Evolutionary conservation across 1,140 invertebrate genomes (phyloP), one percentile per base, ranked within the genome.

Genomic region (Idris sp.): DNA sequence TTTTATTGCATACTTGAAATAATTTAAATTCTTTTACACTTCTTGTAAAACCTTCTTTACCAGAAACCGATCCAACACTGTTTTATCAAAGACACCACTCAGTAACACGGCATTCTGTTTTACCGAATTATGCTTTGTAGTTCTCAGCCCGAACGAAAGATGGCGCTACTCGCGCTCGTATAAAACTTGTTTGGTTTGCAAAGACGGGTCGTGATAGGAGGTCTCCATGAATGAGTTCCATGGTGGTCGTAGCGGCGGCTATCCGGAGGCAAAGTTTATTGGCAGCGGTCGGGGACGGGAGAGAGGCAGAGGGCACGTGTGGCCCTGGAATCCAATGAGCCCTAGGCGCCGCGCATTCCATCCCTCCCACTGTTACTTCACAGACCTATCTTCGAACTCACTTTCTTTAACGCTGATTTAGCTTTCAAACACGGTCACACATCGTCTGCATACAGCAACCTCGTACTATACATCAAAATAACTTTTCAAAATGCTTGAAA

Each of bases 291-390:
- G 80, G 78, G 78, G 74, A 78, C 76, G 78, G 81, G 68, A 76
- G 77, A 79, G 83, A 81, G 83, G 83, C 81, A 83, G 83, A 82
- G 81, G 79, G 83, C 84, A 84, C 83, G 86, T 83, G 86, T 86
- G 83, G 86, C 86, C 84, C 85, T 87, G 88, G 88, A 89, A 89
- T 89, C 84, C 87, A 85, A 87, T 86, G 81, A 86, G 88, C 89
- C 89, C 83, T 86, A 86, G 89, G 89, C 89, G 89, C 89, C 88
- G 85, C 88, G 88, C 89, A 90, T 90, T 90, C 89, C 89, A 89
- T 86, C 82, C 84, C 77, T 53, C 75, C 79, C 61, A 73, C 62
- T 44, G 56, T 61, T 72, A 58, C 72, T 81, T 77, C 68, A 59
- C 59, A 79, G 59, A 54, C 67, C 78, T 79, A 79, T 77, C 77